Conservation (phyloP, 2,113 vertebrate genomes). For the Tragelaphus imberbis region DNA sequence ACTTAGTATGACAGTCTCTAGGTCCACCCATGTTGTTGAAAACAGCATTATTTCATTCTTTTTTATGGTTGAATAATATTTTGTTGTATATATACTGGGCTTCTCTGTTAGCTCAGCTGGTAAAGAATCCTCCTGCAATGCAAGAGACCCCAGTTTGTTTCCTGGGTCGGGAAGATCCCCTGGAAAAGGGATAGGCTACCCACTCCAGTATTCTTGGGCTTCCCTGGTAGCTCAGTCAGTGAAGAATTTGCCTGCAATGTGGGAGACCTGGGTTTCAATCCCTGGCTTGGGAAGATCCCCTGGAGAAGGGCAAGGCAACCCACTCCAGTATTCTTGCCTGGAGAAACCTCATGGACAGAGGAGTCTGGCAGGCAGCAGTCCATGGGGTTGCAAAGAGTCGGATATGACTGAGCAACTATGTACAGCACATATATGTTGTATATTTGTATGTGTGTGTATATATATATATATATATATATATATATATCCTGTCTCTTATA, state of each 20-base stretch:
- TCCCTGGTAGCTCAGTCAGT: not conserved
- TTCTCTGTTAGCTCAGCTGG: not conserved
- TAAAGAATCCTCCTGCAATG: not conserved
- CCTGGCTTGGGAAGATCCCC: not conserved
- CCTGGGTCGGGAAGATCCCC: too few relatives aligned
- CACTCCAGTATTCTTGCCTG: not conserved
- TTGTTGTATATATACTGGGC: not conserved
- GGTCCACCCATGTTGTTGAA: not conserved
- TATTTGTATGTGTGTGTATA: not conserved
- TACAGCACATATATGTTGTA: fast-evolving
- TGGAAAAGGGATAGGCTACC: too few relatives aligned
- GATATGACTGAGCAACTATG: not conserved
- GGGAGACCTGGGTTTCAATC: not conserved
- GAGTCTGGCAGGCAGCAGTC: not conserved
- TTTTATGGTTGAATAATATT: not conserved
- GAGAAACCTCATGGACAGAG: not conserved
- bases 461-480: too few relatives aligned
- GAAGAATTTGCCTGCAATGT: not conserved
- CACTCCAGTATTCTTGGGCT: too few relatives aligned
- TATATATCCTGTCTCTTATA: too few relatives aligned
- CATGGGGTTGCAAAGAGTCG: not conserved
- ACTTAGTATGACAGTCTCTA: not conserved
- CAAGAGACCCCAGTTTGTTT: not conserved
- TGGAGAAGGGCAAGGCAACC: not conserved
- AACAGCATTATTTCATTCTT: not conserved